Conservation (phyloP, 2,113 vertebrate species). For the Anguilla japonica region DNA sequence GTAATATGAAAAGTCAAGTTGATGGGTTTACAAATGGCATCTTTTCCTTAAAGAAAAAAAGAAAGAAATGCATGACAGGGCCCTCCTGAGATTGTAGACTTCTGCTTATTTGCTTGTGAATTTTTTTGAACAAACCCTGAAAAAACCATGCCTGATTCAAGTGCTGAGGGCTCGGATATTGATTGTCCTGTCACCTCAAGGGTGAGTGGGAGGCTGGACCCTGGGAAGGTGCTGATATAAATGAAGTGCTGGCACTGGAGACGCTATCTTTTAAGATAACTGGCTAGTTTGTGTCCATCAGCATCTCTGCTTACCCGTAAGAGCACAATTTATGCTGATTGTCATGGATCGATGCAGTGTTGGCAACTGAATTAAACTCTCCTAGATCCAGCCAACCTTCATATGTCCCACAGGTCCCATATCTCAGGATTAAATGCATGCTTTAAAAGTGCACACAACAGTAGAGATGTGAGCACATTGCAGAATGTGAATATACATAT, state of each 20-base stretch:
- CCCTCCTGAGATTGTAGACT: background rate
- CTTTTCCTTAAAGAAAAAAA: background rate
- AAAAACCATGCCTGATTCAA: slow-evolving; percentile 33
- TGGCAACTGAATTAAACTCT: background rate
- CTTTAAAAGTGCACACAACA: background rate
- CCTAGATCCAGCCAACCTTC: background rate
- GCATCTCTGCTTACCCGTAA: background rate
- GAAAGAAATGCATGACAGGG: background rate
- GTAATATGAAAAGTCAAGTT: background rate
- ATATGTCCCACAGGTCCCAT: background rate
- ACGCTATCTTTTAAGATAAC: background rate
- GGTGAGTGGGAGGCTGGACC: slow-evolving; percentile 12
- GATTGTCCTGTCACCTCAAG: slow-evolving; percentile 21
- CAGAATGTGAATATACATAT: background rate
- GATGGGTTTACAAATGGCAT: background rate
- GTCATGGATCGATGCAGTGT: background rate
- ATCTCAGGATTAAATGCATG: background rate
- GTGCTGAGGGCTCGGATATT: slow-evolving; percentile 21
- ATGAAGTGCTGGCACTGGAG: slow-evolving; percentile 23
- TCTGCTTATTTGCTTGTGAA: background rate
- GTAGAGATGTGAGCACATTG: background rate
- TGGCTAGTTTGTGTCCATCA: background rate
- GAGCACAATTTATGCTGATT: background rate
- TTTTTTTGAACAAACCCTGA: background rate
- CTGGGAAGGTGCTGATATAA: slow-evolving; percentile 6